Conservation (phyloP, 2,888 invertebrate species). For the Eupithecia vulgata region DNA sequence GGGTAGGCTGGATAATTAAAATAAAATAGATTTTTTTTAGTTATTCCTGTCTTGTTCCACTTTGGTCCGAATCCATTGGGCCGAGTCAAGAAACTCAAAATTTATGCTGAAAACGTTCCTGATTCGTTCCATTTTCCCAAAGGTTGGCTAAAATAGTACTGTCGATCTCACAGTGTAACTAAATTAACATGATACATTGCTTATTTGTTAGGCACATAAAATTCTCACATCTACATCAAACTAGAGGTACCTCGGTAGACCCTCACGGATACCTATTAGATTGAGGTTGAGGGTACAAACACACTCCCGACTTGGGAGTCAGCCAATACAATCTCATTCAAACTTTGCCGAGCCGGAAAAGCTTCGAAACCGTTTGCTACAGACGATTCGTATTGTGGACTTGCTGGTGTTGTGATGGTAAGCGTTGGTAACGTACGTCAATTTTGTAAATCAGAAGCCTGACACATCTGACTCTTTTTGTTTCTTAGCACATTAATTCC, state of each 20-base stretch:
- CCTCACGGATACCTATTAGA: conserved; percentile 27
- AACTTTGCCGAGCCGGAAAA: conserved; percentile 66
- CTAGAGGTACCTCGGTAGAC: not conserved
- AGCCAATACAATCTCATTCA: conserved; percentile 80
- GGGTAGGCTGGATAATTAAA: no score
- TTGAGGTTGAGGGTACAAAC: conserved; percentile 41
- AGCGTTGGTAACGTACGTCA: not conserved
- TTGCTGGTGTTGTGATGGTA: conserved; percentile 7
- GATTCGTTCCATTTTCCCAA: no score
- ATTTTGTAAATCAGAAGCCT: not conserved
- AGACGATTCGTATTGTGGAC: conserved; percentile 20
- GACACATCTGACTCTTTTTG: not conserved
- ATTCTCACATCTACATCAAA: not conserved
- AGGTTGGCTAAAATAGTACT: no score
- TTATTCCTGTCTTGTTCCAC: no score
- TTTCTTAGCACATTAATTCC: not conserved
- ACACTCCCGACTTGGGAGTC: conserved; percentile 65
- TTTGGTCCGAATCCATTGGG: no score
- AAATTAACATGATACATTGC: no score
- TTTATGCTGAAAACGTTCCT: no score
- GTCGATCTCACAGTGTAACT: no score
- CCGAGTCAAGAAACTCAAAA: no score
- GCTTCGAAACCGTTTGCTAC: conserved; percentile 54
- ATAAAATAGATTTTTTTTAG: no score
- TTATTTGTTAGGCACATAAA: not conserved